A percentile compares a stretch with the other conserved stretches of the same genome.
Evolutionary conservation across 2,797 vertebrate genomes (phyloP).

Genomic region (Darevskia nairensis): DNA sequence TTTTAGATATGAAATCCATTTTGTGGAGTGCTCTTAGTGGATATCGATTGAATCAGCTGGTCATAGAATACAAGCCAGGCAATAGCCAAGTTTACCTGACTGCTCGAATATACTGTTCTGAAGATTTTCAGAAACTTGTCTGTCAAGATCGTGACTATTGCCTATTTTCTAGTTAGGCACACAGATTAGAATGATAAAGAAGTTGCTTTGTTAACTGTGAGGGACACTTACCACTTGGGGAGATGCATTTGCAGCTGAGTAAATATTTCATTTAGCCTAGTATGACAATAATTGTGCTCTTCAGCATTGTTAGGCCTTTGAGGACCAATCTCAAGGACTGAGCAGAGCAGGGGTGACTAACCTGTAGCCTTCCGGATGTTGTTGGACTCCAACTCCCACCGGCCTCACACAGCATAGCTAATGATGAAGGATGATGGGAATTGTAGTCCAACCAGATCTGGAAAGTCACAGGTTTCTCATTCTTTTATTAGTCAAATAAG

Average conservation of each 20-base stretch:
- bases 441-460: background rate
- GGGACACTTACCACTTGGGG: no score
- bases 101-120: background rate
- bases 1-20: background rate
- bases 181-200: constrained; percentile 5
- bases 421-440: background rate
- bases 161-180: background rate
- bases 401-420: background rate
- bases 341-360: no score
- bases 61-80: background rate
- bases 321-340: no score
- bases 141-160: background rate
- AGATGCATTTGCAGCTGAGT: no score
- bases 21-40: background rate
- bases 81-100: background rate
- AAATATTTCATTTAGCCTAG: no score
- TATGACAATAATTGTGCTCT: no score
- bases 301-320: no score
- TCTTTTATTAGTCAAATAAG: background rate
- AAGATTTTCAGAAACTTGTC: background rate
- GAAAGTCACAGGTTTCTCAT: background rate
- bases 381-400: background rate
- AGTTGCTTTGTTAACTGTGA: background rate
- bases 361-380: background rate
- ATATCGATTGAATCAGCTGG: background rate